Evolutionary conservation across 2,888 invertebrate species (phyloP).

Genomic region (Scaptomyza cyrtandrae): DNA sequence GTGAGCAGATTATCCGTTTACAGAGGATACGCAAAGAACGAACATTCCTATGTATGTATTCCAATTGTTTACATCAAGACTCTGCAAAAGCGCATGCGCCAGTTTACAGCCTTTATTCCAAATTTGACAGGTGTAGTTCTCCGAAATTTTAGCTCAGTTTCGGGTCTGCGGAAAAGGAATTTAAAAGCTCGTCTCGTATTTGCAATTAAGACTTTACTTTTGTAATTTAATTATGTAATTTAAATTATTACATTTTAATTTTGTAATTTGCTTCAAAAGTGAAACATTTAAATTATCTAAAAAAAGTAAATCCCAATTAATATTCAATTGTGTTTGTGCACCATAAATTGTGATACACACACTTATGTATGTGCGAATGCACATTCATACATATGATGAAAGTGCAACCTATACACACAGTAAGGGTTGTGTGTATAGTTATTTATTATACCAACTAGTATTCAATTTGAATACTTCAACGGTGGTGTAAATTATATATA

Average conservation of each 20-base stretch:
- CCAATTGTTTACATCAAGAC: slow-evolving; percentile 60
- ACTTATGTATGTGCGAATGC: not conserved
- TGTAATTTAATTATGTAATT: too few species aligned
- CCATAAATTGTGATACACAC: not conserved
- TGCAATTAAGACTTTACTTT: not conserved
- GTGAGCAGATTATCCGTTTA: not conserved
- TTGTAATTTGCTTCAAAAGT: not conserved
- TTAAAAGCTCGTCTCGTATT: slow-evolving; percentile 40
- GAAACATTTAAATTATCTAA: not conserved
- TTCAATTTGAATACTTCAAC: not conserved
- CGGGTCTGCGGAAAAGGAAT: slow-evolving; percentile 51
- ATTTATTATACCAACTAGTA: slow-evolving; percentile 2
- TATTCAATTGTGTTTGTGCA: slow-evolving; percentile 9
- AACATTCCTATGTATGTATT: slow-evolving; percentile 25
- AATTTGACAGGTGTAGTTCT: slow-evolving; percentile 57
- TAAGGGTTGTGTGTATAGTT: slow-evolving; percentile 10
- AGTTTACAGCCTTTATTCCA: slow-evolving; percentile 48
- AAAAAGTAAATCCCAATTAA: slow-evolving; percentile 4
- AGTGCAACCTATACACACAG: slow-evolving; percentile 15
- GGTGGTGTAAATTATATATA: slow-evolving; percentile 11
- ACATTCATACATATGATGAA: not conserved
- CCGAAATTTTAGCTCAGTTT: slow-evolving; percentile 57
- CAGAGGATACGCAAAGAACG: not conserved
- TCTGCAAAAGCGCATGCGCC: slow-evolving; percentile 58
- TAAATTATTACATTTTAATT: too few species aligned